phyloP scores from a whole-genome alignment of 2,797 vertebrate genomes.

The Hydrophis major region DNA sequence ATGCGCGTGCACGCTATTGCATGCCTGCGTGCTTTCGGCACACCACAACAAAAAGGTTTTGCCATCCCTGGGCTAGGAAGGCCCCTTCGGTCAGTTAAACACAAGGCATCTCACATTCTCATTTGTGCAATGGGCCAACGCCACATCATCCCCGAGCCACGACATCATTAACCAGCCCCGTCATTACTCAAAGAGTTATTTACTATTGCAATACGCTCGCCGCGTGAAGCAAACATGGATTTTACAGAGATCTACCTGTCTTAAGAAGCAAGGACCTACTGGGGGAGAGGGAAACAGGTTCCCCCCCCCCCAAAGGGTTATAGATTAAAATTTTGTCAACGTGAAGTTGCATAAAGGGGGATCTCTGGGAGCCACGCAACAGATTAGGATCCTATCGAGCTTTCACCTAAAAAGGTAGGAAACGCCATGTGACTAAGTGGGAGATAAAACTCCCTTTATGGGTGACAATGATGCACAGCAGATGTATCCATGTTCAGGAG shows the following conservation, averaged over 20 bases:
- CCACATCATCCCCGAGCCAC: neutral
- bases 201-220: neutral
- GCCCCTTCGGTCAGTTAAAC: neutral
- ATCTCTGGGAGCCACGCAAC: neutral
- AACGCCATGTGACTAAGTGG: constrained; percentile 26
- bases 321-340: neutral
- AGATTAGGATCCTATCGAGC: neutral
- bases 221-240: too few relatives aligned
- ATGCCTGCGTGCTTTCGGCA: too few relatives aligned
- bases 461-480: constrained; percentile 45
- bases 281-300: neutral
- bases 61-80: too few relatives aligned
- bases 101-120: neutral
- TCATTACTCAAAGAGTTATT: neutral
- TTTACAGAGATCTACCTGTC: neutral
- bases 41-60: too few relatives aligned
- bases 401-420: constrained; percentile 8
- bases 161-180: neutral
- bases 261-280: neutral
- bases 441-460: constrained; percentile 26
- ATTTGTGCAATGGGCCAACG: neutral
- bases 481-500: constrained; percentile 40
- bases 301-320: neutral
- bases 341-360: neutral
- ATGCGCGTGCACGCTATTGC: too few relatives aligned